phyloP scores from a whole-genome alignment of 2,113 vertebrate species.

The Irena cyanogastra region DNA sequence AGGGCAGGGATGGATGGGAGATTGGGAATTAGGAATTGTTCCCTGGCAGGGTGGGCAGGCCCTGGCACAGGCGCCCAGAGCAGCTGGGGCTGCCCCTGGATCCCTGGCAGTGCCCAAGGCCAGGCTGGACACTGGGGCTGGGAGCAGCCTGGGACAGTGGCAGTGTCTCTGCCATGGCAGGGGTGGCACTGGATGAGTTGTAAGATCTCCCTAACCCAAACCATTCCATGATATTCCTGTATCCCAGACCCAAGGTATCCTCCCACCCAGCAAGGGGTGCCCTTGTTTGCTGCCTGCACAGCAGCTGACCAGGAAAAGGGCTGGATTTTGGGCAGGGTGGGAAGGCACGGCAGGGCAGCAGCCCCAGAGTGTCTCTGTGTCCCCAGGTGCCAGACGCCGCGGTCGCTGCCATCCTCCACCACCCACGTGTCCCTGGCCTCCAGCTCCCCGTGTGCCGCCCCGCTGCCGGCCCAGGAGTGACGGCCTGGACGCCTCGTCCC shows the following conservation, averaged over 20 bases:
- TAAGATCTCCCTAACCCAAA: background rate
- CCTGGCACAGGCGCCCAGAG: background rate
- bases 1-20: background rate
- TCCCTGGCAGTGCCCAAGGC: background rate
- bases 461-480: conserved; percentile 71
- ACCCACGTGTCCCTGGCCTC: conserved; percentile 79
- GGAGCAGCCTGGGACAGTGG: rapidly evolving
- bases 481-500: background rate
- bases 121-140: background rate
- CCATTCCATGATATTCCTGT: rapidly evolving
- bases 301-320: rapidly evolving
- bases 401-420: conserved; percentile 78
- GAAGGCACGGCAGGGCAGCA: background rate
- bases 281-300: background rate
- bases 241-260: background rate
- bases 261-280: background rate
- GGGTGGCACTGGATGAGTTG: rapidly evolving
- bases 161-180: background rate
- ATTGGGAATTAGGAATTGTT: background rate
- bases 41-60: background rate
- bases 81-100: background rate
- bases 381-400: conserved; percentile 84
- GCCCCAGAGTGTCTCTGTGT: background rate
- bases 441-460: conserved; percentile 53
- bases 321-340: rapidly evolving